Base-by-base conservation (phyloP, 2,888 invertebrate species). In the Serripes groenlandicus region DNA sequence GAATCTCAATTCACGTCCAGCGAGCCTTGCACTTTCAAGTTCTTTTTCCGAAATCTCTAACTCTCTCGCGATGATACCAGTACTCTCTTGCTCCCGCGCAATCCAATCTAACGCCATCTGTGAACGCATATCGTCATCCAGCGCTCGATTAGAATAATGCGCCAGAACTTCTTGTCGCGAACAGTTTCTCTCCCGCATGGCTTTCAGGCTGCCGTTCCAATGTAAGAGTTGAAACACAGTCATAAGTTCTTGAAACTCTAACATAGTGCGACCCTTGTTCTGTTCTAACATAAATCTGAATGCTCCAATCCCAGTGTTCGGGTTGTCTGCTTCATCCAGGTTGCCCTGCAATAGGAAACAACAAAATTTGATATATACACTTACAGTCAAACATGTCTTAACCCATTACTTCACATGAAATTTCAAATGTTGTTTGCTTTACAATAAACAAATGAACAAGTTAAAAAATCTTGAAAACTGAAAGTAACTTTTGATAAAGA, bases 221-320 rank as follows among this genome's bases (percentile, higher is more conserved):
- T 98, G 98, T 73, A 98, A 96, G 89, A 98, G 96, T 95, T 98
- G 98, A 95, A 98, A 98, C 68, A 98, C 98, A n/a, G 98, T 98
- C 98, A 98, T 98, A 92, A 98, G 95, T 94, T 98, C 98, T 95
- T 98, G 98, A 95, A 98, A 98, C 95, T 98, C 98, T 88, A 98
- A 96, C 98, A 98, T 98, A 73, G 98, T 98, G 88, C 98, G 96
- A 0, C 96, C 96, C 83, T 95, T 96, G 93, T 96, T 96, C 78
- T 96, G 95, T 91, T 96, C 96, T 86, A 96, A 94, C 96, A 96
- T 96, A 91, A 96, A 96, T 80, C 96, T 95, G 93, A 96, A 96
- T 34, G 96, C 96, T 21, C 96, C 96, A 81, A 96, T 96, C 18
- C 98, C 98, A 89, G 98, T 98, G 95, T 97, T 98, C 42, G 96